Base-by-base conservation (phyloP, 2,888 invertebrate species). In the Oegoconia quadripuncta region DNA sequence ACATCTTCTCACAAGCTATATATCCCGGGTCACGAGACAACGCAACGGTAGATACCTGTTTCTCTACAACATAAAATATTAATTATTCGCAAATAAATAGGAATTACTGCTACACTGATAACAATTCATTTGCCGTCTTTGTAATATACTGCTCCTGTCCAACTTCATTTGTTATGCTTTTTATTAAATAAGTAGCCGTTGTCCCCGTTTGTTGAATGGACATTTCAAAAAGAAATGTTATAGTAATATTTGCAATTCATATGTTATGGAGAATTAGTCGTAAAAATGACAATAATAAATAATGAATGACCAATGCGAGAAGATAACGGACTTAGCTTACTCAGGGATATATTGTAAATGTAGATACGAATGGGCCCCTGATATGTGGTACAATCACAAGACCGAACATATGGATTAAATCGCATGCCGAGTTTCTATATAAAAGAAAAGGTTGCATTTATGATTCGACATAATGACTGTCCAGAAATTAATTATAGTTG, bases 11-110 rank as follows among this genome's bases (percentile, higher is more conserved):
- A 69, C 66, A 64, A 63, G 58, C 57, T 31, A 18, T 55, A 55
- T 64, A 64, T 71, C 72, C 65, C 70, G 56, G 71, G 68, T 72
- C 71, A 71, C 70, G 55, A 73, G 71, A 74, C 71, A 55, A 62
- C 45, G 52, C 73, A 78, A 78, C 74, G 74, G 76, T 76, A 66
- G 61, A 64, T 66, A 61, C 64, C 53, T 51, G 68, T 62, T 64
- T 56, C 51, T 48, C 46, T 47, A 44, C 20, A 48, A 50, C 53
- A 59, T 52, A 49, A 55, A 58, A 61, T 48, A 50, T 47, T 47
- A 46, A 46, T 40, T 44, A 49, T 57, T 52, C 46, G 46, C 33
- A 64, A 65, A 70, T 66, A 64, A 60, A 48, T 41, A 62, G 57
- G 52, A 63, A 62, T 59, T 50, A 54, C 52, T 55, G 43, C 49